Percentiles rank a stretch among this genome's conserved stretches.
Conservation (phyloP, 1,140 invertebrate species). For the Probaryconus sp. region DNA sequence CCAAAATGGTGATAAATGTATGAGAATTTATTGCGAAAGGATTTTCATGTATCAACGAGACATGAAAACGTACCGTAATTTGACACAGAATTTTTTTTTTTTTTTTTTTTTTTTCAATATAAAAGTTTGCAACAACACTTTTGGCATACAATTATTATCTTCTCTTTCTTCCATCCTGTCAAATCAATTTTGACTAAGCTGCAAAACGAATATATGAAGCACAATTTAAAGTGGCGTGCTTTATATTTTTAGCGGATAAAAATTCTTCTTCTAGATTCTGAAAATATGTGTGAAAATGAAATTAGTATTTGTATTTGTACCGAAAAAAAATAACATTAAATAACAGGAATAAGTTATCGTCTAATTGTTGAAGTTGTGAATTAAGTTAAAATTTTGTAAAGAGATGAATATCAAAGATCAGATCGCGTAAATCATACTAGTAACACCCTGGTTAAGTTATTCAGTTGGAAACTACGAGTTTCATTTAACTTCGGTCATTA, state of each 20-base stretch:
- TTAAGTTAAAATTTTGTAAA: slow-evolving; percentile 22
- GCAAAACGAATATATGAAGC: slow-evolving; percentile 21
- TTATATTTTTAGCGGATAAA: slow-evolving; percentile 28
- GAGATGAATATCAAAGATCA: slow-evolving; percentile 51
- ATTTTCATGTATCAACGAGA: no score
- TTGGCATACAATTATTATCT: not conserved
- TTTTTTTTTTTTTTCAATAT: no score
- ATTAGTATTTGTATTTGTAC: slow-evolving; percentile 15
- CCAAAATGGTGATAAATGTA: no score
- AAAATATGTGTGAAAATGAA: slow-evolving; percentile 16
- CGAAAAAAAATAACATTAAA: slow-evolving; percentile 22
- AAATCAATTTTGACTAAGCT: slow-evolving; percentile 21
- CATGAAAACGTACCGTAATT: no score
- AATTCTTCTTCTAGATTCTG: no score
- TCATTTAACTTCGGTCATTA: slow-evolving; percentile 8
- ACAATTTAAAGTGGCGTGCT: slow-evolving; percentile 12
- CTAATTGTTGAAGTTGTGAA: slow-evolving; percentile 52
- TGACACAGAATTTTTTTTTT: no score
- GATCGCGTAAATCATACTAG: slow-evolving; percentile 43
- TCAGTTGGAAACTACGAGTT: slow-evolving; percentile 27
- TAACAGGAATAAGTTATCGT: no score
- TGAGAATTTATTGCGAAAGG: no score
- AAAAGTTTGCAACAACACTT: not conserved
- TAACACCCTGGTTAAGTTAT: slow-evolving; percentile 23
- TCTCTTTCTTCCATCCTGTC: slow-evolving; percentile 18